Evolutionary conservation across 2,888 invertebrate genomes (phyloP).

Genomic region (Mesorhabditis sp.): DNA sequence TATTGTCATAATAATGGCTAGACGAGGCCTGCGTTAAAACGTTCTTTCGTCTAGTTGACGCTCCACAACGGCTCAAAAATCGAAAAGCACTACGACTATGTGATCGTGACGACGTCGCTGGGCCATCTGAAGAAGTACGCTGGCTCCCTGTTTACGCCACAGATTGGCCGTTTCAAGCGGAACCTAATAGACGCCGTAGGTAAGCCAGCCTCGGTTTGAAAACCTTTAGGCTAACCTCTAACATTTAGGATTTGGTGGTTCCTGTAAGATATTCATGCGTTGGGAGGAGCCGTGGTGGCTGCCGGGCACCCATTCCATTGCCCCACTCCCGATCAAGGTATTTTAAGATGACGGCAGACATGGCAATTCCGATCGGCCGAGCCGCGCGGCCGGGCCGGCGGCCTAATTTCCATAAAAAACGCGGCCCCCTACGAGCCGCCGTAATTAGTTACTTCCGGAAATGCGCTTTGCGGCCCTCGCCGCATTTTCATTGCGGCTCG

Average conservation of each 20-base stretch:
- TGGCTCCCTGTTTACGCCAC: conserved; percentile 35
- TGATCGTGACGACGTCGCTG: conserved; percentile 49
- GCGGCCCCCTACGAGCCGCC: too few relatives aligned
- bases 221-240: neutral
- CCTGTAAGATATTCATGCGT: conserved; percentile 46
- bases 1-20: neutral
- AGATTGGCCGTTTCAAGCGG: conserved; percentile 20
- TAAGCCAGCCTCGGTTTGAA: conserved; percentile 8
- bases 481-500: too few relatives aligned
- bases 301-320: conserved; percentile 35
- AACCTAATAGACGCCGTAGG: neutral
- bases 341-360: neutral
- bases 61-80: conserved; percentile 17
- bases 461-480: too few relatives aligned
- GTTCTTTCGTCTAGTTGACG: neutral
- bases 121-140: conserved; percentile 49
- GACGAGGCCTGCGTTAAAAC: neutral
- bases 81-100: conserved; percentile 38
- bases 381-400: too few relatives aligned
- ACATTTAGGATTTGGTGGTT: conserved; percentile 40
- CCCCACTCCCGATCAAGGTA: conserved; percentile 35
- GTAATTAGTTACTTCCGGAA: too few relatives aligned
- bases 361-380: too few relatives aligned
- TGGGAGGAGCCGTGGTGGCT: conserved; percentile 49
- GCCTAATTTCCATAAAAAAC: too few relatives aligned